phyloP scores from a whole-genome alignment of 2,113 vertebrate species.

The Aramus guarauna region DNA sequence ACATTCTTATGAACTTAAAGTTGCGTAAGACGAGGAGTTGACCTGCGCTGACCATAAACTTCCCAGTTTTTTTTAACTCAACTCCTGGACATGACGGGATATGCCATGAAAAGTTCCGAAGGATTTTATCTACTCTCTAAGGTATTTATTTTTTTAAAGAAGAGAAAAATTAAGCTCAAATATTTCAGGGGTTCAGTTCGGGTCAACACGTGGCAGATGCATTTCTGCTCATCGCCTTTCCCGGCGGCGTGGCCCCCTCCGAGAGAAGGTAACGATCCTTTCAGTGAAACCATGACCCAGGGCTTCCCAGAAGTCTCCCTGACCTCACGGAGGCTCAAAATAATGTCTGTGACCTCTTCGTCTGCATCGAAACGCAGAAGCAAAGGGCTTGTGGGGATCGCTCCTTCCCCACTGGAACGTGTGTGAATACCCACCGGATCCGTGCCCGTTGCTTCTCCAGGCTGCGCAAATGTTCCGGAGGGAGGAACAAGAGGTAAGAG shows the following conservation, averaged over 20 bases:
- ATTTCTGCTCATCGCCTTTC: neutral
- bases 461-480: neutral
- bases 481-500: neutral
- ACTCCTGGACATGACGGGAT: neutral
- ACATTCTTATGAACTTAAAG: neutral
- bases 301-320: neutral
- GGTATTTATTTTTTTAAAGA: neutral
- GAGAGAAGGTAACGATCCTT: neutral
- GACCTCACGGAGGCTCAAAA: neutral
- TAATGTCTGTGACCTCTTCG: neutral
- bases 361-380: neutral
- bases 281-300: neutral
- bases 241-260: neutral
- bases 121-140: neutral
- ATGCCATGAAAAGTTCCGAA: neutral
- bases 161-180: neutral
- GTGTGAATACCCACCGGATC: neutral
- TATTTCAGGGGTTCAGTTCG: fast-evolving
- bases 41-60: neutral
- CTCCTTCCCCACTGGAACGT: neutral
- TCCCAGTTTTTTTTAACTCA: neutral
- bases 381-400: neutral
- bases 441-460: neutral
- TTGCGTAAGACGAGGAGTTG: neutral
- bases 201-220: neutral